Base-by-base conservation (phyloP, 1,140 invertebrate genomes). In the Medauroidea extradentata region DNA sequence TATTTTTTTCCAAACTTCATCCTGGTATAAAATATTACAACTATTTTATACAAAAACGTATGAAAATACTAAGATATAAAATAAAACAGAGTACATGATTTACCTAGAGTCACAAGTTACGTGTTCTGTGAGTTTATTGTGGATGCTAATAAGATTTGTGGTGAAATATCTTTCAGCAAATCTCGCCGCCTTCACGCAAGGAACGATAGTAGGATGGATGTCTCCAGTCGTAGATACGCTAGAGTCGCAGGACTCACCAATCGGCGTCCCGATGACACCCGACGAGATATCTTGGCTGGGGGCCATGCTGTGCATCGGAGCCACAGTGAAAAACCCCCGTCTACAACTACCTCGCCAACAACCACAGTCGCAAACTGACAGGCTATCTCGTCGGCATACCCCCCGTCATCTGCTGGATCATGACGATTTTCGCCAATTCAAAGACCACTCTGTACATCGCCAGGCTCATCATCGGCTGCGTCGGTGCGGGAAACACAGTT, bases 271-370 rank as follows among this genome's bases (percentile, higher is more conserved):
- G n/a, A 65, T 84, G 49, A 76, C 77, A 0, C 71, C 76, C 25
- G 72, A 75, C 11, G 69, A 66, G 13, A 67, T 78, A 2, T 79
- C 79, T 0, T 79, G 78, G 78, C 63, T 81, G 14, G 77, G 71
- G 0, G 76, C 71, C 11, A 62, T 70, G 0, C 27, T 78, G 8
- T 73, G 71, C 21, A 21, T 79, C 3, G 62, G 70, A 0, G 79
- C 73, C 14, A 53, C 72, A 0, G 21, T 73, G 1, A 60, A 50
- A n/a, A 2, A 72, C 73, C 0, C 62, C 72, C 9, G 38, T 72
- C 13, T 64, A 72, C 9, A 64, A 69, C 1, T 54, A 59, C 0
- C 46, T 78, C 11, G 64, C 73, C 0, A 73, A 80, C 23, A 70
- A 52, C 27, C 68, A 72, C 18, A 77, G 79, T 0, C 70, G 77